A percentile compares a stretch with the other conserved stretches of the same genome.
phyloP scores from a whole-genome alignment of 2,797 vertebrate genomes.

The Hephaestus fuliginosus region DNA sequence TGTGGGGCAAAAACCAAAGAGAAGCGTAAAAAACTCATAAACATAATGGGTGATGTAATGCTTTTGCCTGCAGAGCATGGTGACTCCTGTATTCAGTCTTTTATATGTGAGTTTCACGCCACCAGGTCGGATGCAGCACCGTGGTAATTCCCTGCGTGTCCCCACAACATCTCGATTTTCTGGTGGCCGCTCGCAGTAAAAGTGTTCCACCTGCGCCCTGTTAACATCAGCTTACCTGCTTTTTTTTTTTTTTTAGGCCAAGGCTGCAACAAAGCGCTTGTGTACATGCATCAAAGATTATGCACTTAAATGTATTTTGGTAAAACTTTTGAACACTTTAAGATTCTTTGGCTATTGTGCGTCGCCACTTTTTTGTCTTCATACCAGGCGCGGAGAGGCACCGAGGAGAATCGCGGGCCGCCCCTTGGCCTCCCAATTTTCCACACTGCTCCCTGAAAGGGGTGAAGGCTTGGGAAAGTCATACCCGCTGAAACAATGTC shows the following conservation, averaged over 20 bases:
- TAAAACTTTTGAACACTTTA: conserved; percentile 44
- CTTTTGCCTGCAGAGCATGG: conserved; percentile 54
- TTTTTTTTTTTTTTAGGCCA: neutral
- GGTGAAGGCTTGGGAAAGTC: conserved; percentile 83
- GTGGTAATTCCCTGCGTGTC: conserved; percentile 84
- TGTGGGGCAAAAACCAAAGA: conserved; percentile 69
- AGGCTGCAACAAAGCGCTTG: neutral
- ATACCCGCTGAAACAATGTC: conserved; percentile 72
- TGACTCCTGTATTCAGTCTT: conserved; percentile 78
- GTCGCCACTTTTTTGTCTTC: conserved; percentile 75
- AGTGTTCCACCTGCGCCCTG: conserved; percentile 29
- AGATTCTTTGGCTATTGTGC: conserved; percentile 66
- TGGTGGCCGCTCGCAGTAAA: conserved; percentile 66
- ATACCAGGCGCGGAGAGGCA: conserved; percentile 72
- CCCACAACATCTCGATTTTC: conserved; percentile 87
- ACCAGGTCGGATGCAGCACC: conserved; percentile 78
- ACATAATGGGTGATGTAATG: conserved; percentile 68
- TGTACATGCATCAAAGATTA: neutral
- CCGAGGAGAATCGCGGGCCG: conserved; percentile 89
- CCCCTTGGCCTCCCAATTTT: conserved; percentile 86
- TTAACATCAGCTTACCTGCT: neutral
- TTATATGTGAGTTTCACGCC: conserved; percentile 86
- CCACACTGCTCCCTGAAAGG: conserved; percentile 86
- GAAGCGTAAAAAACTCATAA: conserved; percentile 71
- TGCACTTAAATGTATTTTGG: conserved; percentile 1